Percentiles rank a stretch among this genome's conserved stretches.
These are phyloP conservation scores for Liolophura sinensis DNA, from an alignment of 1,140 invertebrate species.

Conservation along the genomic window DNA sequence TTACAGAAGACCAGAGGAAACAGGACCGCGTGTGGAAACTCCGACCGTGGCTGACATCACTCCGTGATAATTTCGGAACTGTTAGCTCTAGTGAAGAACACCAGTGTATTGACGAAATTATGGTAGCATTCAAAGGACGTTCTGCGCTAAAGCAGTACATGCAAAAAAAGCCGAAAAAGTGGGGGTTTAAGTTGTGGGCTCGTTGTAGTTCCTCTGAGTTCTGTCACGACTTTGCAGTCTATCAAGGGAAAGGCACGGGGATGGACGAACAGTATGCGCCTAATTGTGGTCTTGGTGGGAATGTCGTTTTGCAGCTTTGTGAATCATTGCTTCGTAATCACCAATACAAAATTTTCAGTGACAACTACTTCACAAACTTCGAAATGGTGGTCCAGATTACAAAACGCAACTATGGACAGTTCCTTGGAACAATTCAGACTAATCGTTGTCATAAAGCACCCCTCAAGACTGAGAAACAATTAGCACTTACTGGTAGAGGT, in stretches of 20 bases:
- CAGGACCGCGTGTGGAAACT: conserved; percentile 18
- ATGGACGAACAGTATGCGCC: neutral
- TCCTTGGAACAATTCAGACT: conserved; percentile 22
- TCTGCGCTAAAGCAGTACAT: conserved; percentile 29
- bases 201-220: conserved; percentile 20
- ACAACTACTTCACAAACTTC: conserved; percentile 14
- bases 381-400: conserved; percentile 3
- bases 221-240: conserved; percentile 28
- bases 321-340: neutral
- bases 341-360: conserved; percentile 11
- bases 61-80: conserved; percentile 5
- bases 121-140: conserved; percentile 26
- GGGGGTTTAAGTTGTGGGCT: conserved; percentile 32
- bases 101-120: conserved; percentile 22
- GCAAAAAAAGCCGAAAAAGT: conserved; percentile 28
- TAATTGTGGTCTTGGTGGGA: neutral
- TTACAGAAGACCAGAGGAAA: conserved; percentile 8
- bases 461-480: conserved; percentile 22
- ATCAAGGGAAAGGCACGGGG: conserved; percentile 17
- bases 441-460: conserved; percentile 17
- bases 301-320: conserved; percentile 1
- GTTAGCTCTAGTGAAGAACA: conserved; percentile 13
- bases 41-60: conserved; percentile 10
- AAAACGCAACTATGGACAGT: neutral
- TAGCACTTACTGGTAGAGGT: conserved; percentile 25